Base-by-base conservation (phyloP, 2,888 invertebrate genomes). In the Ischnus inquisitorius region DNA sequence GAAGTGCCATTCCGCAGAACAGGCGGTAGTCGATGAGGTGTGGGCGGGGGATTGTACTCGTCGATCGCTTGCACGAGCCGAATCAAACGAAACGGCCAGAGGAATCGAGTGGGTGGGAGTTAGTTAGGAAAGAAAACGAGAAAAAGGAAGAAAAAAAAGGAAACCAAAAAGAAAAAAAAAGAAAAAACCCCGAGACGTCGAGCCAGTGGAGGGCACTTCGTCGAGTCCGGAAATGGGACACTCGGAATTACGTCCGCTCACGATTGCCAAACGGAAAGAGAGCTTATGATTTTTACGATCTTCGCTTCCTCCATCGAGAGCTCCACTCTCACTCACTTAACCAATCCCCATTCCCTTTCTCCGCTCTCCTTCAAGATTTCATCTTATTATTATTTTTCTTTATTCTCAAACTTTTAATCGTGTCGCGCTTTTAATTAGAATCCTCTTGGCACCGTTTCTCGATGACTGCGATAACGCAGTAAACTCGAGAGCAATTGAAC, bases 221-320 rank as follows among this genome's bases (percentile, higher is more conserved):
- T 80, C 79, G 71, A 69, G 54, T 65, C 69, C 79, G 85, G 80
- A 85, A 80, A 85, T 76, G 78, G 67, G 67, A 60, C 60, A 75
- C 74, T 80, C 41, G 71, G 77, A 77, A 85, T 86, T 76, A 51
- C 85, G 65, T 81, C 71, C 78, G 71, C 25, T 71, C 16, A 10
- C 60, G 68, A 72, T 65, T 76, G 79, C 60, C 14, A 22, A 51
- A 72, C 48, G 62, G 68, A 65, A 75, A 22, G 68, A 19, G 22
- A 62, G 34, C 51, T 76, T 28, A 74, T 74, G 67, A 77, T 74
- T 74, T 76, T 74, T 74, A 62, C 41, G 46, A 68, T 41, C 57
- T 69, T 68, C 46, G 71, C 34, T 77, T 60, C 60, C 57, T 22
- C 60, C 48, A 34, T 62, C 39, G 62, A 62, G 39, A 62, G 39